Evolutionary conservation across 2,113 vertebrate genomes (phyloP), one percentile per base, ranked within the genome.

Genomic region (Aix galericulata): DNA sequence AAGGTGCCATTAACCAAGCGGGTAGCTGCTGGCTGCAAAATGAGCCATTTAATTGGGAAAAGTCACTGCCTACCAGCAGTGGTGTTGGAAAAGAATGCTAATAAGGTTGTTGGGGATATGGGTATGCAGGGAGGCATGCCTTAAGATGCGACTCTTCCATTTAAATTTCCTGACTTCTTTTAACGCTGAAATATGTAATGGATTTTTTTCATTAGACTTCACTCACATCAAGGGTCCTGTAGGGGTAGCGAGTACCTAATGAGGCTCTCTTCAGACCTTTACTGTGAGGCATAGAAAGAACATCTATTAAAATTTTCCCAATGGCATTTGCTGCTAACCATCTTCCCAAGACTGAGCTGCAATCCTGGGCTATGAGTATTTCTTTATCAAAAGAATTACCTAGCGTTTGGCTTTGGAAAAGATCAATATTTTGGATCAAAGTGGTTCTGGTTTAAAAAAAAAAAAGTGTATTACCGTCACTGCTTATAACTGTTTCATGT

Each of bases 1-100:
- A 8, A 92, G 95, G 95, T 90, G 88, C 71, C 58, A 38, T 90
- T 52, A 90, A 74, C 52, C 60, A 53, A 58, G 73, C 44, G 18
- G 56, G 46, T 40, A 23, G 66, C 72, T 75, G 88, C 92, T 90
- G 93, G 56, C 95, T 95, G 90, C 85, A 91, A 9, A 95, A 72
- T 56, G 90, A 95, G 23, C 74, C 60, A 52, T 86, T 91, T 86
- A 94, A 95, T 82, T 96, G 93, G 74, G 83, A 63, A 62, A 79
- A 95, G 89, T 29, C 87, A 8, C 36, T 67, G 82, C 32, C 67
- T 80, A 31, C 68, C 93, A 78, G 66, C 62, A 52, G 58, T 31
- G 75, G 68, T 42, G 87, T 83, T 74, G 72, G 76, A 20, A 25
- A 42, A 29, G 89, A 93, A 89, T 89, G 72, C 53, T 90, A 69